phyloP scores from a whole-genome alignment of 64 coral and sea anemone genomes.

The Orbicella faveolata region DNA sequence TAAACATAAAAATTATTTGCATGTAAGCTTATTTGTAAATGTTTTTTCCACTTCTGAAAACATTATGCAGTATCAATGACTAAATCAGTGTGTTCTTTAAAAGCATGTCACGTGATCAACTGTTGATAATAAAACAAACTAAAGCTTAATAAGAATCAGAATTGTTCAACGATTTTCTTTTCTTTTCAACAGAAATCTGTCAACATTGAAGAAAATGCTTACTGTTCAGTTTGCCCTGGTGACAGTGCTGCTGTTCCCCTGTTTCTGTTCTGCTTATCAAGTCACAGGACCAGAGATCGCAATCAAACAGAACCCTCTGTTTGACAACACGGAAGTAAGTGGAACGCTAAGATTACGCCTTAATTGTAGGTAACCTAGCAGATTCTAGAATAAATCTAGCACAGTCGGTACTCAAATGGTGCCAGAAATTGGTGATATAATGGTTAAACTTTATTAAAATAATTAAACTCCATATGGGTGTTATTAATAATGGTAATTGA shows the following conservation, averaged over 20 bases:
- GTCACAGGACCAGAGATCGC: not conserved
- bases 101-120: too few species aligned
- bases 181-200: conserved; percentile 14
- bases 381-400: not conserved
- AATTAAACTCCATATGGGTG: too few species aligned
- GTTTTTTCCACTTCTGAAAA: too few species aligned
- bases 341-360: not conserved
- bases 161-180: conserved; percentile 1
- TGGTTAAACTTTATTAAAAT: too few species aligned
- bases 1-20: too few species aligned
- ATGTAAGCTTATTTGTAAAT: too few species aligned
- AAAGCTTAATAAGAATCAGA: too few species aligned
- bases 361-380: not conserved
- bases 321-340: not conserved
- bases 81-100: too few species aligned
- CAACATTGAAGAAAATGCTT: not conserved
- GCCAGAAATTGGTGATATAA: too few species aligned
- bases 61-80: too few species aligned
- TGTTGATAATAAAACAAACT: too few species aligned
- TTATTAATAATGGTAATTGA: too few species aligned
- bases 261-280: not conserved
- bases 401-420: not conserved
- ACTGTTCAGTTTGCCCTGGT: conserved; percentile 4
- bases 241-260: not conserved
- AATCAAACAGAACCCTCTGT: not conserved